Conservation (phyloP, 1,140 invertebrate species). For the Belonocnema kinseyi region DNA sequence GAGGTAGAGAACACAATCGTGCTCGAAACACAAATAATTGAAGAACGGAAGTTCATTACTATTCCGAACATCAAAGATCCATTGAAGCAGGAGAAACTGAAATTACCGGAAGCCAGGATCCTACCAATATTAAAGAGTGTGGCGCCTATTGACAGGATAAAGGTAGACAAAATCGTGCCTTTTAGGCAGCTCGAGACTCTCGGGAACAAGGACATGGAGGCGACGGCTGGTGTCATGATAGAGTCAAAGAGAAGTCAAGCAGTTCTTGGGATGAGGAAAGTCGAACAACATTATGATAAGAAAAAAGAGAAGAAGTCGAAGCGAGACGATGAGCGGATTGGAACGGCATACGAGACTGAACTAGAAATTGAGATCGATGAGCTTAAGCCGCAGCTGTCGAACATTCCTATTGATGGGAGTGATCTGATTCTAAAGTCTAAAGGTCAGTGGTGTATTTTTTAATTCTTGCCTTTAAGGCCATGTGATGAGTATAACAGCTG, state of each 20-base stretch:
- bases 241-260: slow-evolving; percentile 31
- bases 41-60: slow-evolving; percentile 65
- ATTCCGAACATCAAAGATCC: slow-evolving; percentile 72
- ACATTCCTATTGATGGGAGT: slow-evolving; percentile 67
- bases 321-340: slow-evolving; percentile 33
- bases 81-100: slow-evolving; percentile 57
- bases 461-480: slow-evolving; percentile 2
- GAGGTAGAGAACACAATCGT: slow-evolving; percentile 44
- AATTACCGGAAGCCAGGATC: slow-evolving; percentile 55
- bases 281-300: not conserved
- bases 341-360: slow-evolving; percentile 51
- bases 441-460: slow-evolving; percentile 56
- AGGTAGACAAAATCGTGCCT: slow-evolving; percentile 61
- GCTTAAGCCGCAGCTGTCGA: slow-evolving; percentile 50
- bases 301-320: slow-evolving; percentile 35
- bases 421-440: slow-evolving; percentile 67
- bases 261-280: not conserved
- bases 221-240: not conserved
- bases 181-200: slow-evolving; percentile 36
- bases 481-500: no score
- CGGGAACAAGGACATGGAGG: slow-evolving; percentile 16
- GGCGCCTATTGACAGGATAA: slow-evolving; percentile 54
- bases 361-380: slow-evolving; percentile 62
- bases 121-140: slow-evolving; percentile 43
- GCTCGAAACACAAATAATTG: slow-evolving; percentile 40